phyloP scores from a whole-genome alignment of 2,797 vertebrate genomes.

The Psittacula echo region DNA sequence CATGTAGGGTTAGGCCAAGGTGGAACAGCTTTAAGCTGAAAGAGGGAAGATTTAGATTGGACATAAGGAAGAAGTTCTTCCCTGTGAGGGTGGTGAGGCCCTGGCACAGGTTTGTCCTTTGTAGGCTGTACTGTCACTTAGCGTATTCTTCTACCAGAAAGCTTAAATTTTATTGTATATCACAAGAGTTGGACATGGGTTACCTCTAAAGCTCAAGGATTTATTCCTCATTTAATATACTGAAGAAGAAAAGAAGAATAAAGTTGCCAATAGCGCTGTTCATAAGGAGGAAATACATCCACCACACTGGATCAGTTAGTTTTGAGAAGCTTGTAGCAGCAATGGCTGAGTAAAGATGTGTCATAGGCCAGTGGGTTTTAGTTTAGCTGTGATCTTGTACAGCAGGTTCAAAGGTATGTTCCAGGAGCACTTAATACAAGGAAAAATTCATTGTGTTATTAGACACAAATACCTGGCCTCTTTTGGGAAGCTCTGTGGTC shows the following conservation, averaged over 20 bases:
- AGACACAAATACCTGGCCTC: neutral
- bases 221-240: neutral
- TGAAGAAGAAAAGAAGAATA: neutral
- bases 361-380: neutral
- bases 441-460: neutral
- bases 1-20: neutral
- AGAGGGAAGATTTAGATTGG: neutral
- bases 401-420: conserved; percentile 21
- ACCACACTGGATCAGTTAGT: neutral
- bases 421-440: neutral
- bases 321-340: neutral
- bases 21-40: neutral
- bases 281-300: neutral
- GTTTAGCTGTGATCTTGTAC: neutral
- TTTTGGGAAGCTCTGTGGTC: neutral
- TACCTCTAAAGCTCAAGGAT: neutral
- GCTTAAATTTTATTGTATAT: neutral
- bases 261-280: neutral
- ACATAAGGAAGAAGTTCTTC: neutral
- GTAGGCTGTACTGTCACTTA: neutral
- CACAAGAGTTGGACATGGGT: neutral
- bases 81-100: neutral
- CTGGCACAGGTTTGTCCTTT: neutral
- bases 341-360: neutral
- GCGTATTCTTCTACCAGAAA: neutral